These are phyloP conservation scores for Neomorphus geoffroyi DNA, from an alignment of 2,797 vertebrate genomes.

Conservation along the genomic window DNA sequence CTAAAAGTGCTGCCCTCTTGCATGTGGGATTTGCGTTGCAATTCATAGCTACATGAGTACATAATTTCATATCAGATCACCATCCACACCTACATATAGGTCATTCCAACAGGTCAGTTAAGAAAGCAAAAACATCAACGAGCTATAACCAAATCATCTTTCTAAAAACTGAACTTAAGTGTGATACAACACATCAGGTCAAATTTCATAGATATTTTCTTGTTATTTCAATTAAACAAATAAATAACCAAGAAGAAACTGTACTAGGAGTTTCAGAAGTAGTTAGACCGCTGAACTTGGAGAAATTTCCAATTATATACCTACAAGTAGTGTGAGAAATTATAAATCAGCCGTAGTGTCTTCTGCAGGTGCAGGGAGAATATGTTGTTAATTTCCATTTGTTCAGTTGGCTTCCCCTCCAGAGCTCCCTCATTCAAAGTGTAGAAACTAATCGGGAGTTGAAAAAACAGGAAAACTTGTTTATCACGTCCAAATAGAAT, in stretches of 20 bases:
- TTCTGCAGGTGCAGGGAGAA: background rate
- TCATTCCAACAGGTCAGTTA: background rate
- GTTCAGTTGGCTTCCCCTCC: background rate
- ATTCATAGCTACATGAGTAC: background rate
- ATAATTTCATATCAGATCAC: background rate
- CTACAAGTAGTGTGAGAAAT: background rate
- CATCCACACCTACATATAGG: background rate
- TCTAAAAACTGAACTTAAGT: background rate
- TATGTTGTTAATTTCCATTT: background rate
- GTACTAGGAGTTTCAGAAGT: background rate
- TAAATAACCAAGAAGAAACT: background rate
- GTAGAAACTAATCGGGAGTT: background rate
- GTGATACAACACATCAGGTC: background rate
- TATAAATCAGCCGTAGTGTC: background rate
- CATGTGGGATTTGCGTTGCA: background rate
- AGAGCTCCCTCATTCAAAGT: background rate
- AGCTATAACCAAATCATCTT: background rate
- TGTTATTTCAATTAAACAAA: background rate
- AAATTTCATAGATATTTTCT: background rate
- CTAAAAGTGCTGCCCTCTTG: background rate
- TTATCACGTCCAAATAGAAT: background rate
- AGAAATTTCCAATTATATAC: background rate
- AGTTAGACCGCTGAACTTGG: background rate
- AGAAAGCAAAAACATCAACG: background rate
- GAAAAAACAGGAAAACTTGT: background rate